Base-by-base conservation (phyloP, 2,888 invertebrate genomes). In the Tanaodytes sp. region DNA sequence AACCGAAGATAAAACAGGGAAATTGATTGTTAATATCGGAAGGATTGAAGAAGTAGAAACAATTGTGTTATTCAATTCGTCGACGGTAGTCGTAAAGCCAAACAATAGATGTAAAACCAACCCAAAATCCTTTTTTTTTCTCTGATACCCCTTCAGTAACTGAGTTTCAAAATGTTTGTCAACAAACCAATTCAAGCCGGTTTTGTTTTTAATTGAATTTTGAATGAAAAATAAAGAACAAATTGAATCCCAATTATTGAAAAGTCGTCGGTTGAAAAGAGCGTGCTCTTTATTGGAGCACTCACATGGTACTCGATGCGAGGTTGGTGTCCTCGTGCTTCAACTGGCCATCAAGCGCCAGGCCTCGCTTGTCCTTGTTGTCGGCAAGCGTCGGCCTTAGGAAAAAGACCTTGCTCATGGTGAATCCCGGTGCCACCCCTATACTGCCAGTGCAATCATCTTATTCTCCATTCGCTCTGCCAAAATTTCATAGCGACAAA, bases 311-410 rank as follows among this genome's bases (percentile, higher is more conserved):
- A 77, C 93, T 93, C 69, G 93, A 93, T 71, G 94, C 94, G 79
- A 94, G 88, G 87, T 94, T 94, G 79, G 94, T 94, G 87, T 94
- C 94, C 87, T 94, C 94, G 85, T 94, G 93, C 85, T 94, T 94
- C 79, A 94, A 88, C 85, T 93, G 93, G 67, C 94, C 94, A 82
- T 94, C 94, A 77, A 94, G 88, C 70, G 94, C 94, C 79, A 94
- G 87, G 67, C 94, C 94, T 76, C 93, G 88, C 86, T 94, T 94
- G 86, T 93, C 92, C 86, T 92, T 91, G 87, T 94, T 94, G 87
- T 93, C 92, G 78, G 89, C 90, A 82, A 94, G 88, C 76, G 92
- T 87, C 59, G 94, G 94, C 79, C 90, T 90, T 80, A 94, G 87
- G 77, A 90, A 89, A 87, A 91, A 93, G 77, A 94, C 93, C 88